Conservation (phyloP, 2,888 invertebrate species). For the Himalopsyche tibetana region DNA sequence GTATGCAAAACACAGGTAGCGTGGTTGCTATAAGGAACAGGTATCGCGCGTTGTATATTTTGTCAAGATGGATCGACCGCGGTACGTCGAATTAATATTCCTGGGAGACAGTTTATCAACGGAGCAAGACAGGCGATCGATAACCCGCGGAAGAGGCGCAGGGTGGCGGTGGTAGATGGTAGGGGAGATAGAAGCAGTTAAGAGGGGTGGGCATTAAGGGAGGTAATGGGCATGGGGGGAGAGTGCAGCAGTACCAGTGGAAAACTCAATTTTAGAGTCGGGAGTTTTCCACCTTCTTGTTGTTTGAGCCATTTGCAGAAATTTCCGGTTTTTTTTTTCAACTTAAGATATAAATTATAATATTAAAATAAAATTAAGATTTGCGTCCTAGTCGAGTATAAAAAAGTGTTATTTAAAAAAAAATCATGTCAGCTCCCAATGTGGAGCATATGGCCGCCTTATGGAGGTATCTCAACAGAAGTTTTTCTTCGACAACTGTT, state of each 20-base stretch:
- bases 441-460: too few relatives aligned
- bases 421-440: too few relatives aligned
- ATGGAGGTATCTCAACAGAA: too few relatives aligned
- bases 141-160: constrained; percentile 46
- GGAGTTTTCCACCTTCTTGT: constrained; percentile 18
- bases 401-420: too few relatives aligned
- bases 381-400: too few relatives aligned
- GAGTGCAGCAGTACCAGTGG: constrained; percentile 47
- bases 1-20: constrained; percentile 17
- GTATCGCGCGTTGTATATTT: background rate
- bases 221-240: constrained; percentile 13
- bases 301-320: background rate
- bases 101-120: constrained; percentile 60
- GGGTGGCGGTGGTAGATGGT: background rate
- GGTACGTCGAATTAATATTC: constrained; percentile 57
- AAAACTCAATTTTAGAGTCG: constrained; percentile 55
- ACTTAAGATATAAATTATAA: too few relatives aligned
- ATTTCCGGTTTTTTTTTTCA: background rate
- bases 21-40: background rate
- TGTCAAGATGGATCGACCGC: constrained; percentile 48
- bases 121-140: constrained; percentile 55
- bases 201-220: constrained; percentile 24
- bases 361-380: too few relatives aligned
- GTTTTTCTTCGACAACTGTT: too few relatives aligned
- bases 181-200: constrained; percentile 20